phyloP scores from a whole-genome alignment of 2,888 invertebrate genomes.

The Alitta virens region DNA sequence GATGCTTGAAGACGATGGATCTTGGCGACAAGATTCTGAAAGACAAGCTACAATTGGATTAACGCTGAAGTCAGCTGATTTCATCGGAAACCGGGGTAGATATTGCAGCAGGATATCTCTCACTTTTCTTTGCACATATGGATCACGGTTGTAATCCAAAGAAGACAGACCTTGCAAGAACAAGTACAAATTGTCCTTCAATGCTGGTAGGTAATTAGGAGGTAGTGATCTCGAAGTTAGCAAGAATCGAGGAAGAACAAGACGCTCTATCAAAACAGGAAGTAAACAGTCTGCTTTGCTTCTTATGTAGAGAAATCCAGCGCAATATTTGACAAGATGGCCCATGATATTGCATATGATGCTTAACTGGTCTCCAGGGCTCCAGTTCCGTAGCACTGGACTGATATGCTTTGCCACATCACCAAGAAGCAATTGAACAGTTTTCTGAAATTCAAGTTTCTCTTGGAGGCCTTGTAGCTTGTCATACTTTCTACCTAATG shows the following conservation, averaged over 20 bases:
- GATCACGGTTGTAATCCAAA: constrained; percentile 40
- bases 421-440: constrained; percentile 34
- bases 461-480: constrained; percentile 35
- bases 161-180: constrained; percentile 42
- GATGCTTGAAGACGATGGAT: too few species aligned
- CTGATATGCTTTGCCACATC: constrained; percentile 32
- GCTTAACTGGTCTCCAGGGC: constrained; percentile 29
- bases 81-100: constrained; percentile 38
- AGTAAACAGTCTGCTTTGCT: constrained; percentile 40
- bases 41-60: too few species aligned
- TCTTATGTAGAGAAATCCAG: constrained; percentile 40
- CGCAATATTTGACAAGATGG: constrained; percentile 41
- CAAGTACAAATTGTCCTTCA: constrained; percentile 37
- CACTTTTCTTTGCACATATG: constrained; percentile 43
- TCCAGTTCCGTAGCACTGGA: background rate
- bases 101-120: constrained; percentile 41
- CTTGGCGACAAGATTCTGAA: too few species aligned
- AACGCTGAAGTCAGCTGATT: background rate
- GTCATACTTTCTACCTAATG: background rate
- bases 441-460: constrained; percentile 35
- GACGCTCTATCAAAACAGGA: constrained; percentile 37
- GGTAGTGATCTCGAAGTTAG: constrained; percentile 36
- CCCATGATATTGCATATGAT: constrained; percentile 38
- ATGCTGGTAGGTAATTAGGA: constrained; percentile 31
- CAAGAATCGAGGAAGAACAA: constrained; percentile 40